These are phyloP conservation scores for Lampropteryx suffumata DNA, from an alignment of 2,888 invertebrate genomes.

Conservation along the genomic window DNA sequence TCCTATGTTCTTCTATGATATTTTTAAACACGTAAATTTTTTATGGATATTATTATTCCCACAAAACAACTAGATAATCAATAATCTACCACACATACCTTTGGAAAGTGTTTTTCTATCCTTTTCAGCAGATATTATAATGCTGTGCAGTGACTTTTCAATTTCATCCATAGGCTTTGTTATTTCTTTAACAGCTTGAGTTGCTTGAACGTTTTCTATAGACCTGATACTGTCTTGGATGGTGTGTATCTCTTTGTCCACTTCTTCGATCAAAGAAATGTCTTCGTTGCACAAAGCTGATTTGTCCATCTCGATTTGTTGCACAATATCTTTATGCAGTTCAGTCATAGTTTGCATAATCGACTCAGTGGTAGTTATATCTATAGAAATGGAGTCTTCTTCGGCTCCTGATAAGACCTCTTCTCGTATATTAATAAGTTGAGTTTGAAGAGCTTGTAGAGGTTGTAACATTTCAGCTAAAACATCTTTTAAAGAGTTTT, in stretches of 20 bases:
- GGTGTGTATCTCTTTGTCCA: constrained; percentile 61
- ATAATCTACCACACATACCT: constrained; percentile 47
- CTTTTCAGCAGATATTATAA: constrained; percentile 46
- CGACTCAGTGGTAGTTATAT: constrained; percentile 61
- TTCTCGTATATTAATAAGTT: constrained; percentile 59
- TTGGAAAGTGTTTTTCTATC: constrained; percentile 40
- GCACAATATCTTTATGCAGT: constrained; percentile 61
- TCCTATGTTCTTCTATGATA: no score
- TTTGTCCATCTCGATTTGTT: constrained; percentile 50
- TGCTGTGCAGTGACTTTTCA: constrained; percentile 50
- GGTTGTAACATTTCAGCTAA: constrained; percentile 61
- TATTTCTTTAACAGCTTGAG: constrained; percentile 47
- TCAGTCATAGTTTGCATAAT: constrained; percentile 61
- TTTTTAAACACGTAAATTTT: no score
- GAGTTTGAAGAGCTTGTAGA: constrained; percentile 57
- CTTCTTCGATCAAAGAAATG: constrained; percentile 54
- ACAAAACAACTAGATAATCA: neutral
- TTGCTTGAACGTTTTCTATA: constrained; percentile 49
- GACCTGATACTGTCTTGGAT: constrained; percentile 60
- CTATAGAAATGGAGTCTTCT: constrained; percentile 55
- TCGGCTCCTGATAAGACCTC: constrained; percentile 55
- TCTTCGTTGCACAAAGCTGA: constrained; percentile 47
- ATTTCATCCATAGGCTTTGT: constrained; percentile 56
- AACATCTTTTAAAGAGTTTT: constrained; percentile 46
- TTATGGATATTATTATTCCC: no score